Evolutionary conservation across 2,113 vertebrate species (phyloP).

Genomic region (Coregonus clupeaformis): DNA sequence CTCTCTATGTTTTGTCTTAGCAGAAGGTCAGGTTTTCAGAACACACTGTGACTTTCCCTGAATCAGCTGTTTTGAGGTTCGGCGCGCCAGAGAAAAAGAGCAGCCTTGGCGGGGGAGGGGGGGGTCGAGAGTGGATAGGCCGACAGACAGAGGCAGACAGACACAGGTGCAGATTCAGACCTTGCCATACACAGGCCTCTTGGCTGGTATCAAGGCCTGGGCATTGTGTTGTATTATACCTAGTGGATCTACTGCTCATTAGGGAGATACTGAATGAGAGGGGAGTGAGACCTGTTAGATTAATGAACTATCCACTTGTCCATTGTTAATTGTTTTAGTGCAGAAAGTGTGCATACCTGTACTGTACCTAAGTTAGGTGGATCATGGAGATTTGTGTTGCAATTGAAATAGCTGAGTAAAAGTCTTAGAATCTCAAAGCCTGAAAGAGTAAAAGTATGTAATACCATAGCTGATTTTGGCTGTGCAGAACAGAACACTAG

Average conservation of each 20-base stretch:
- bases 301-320: constrained; percentile 39
- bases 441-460: not conserved
- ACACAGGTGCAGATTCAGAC: constrained; percentile 42
- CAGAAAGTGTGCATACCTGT: not conserved
- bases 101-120: constrained; percentile 68
- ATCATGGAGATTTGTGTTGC: not conserved
- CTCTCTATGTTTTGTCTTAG: constrained; percentile 84
- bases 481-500: not conserved
- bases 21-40: constrained; percentile 81
- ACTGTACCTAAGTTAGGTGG: not conserved
- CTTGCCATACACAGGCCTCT: constrained; percentile 34
- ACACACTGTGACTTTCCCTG: constrained; percentile 78
- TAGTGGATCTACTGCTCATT: constrained; percentile 25
- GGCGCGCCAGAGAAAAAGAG: constrained; percentile 71
- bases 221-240: constrained; percentile 37
- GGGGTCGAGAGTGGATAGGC: constrained; percentile 6
- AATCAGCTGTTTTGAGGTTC: constrained; percentile 83
- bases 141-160: not conserved
- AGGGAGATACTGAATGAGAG: constrained; percentile 35
- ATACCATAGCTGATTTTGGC: not conserved
- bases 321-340: constrained; percentile 27
- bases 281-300: constrained; percentile 21
- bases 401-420: not conserved
- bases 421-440: not conserved
- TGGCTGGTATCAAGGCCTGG: constrained; percentile 61